Evolutionary conservation across 2,888 invertebrate genomes (phyloP).

Genomic region (Chymomyza fuscimana): DNA sequence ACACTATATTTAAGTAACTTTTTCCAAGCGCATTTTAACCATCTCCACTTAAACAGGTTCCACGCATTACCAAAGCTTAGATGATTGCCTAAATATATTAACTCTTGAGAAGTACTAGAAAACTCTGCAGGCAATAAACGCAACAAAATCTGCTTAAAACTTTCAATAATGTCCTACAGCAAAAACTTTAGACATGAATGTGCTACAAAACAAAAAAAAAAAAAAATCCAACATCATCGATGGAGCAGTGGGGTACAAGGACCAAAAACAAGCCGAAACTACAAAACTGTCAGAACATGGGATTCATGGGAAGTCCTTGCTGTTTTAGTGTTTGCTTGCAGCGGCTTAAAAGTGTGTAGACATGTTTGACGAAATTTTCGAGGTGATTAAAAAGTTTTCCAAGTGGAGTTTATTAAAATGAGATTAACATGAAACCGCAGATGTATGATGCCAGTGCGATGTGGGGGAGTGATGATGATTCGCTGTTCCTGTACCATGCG

Average conservation of each 20-base stretch:
- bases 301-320: slow-evolving; percentile 4
- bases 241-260: background rate
- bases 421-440: slow-evolving; percentile 51
- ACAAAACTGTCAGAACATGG: slow-evolving; percentile 10
- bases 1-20: too few relatives aligned
- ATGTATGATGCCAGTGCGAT: slow-evolving; percentile 4
- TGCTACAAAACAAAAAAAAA: background rate
- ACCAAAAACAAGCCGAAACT: slow-evolving; percentile 23
- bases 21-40: too few relatives aligned
- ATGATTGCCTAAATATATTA: background rate
- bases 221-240: slow-evolving; percentile 8
- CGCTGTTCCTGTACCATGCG: too few relatives aligned
- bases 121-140: background rate
- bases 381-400: slow-evolving; percentile 74
- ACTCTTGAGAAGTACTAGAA: background rate
- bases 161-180: slow-evolving; percentile 4
- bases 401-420: slow-evolving; percentile 69
- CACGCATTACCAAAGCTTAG: background rate
- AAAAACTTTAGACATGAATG: slow-evolving; percentile 7
- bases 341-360: slow-evolving; percentile 39
- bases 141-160: slow-evolving; percentile 5
- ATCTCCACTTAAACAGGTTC: too few relatives aligned
- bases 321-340: slow-evolving; percentile 29
- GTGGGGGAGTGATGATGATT: background rate
- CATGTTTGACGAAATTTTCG: slow-evolving; percentile 62